Conservation (phyloP, 2,888 invertebrate genomes). For the Thera obeliscata region DNA sequence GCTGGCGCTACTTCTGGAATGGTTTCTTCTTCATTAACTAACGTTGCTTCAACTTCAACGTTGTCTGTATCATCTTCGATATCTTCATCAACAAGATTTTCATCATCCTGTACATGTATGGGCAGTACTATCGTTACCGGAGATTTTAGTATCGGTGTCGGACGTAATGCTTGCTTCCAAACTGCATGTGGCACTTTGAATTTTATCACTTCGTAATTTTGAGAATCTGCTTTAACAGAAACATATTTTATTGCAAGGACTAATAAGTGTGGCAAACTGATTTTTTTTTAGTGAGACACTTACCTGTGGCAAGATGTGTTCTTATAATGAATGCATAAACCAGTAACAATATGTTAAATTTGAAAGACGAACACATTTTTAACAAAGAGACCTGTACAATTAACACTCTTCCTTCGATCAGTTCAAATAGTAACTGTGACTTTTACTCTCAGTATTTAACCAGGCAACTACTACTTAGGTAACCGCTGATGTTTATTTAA, state of each 20-base stretch:
- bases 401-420: constrained; percentile 57
- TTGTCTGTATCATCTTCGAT: constrained; percentile 49
- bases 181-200: constrained; percentile 65
- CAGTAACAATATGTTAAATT: constrained; percentile 46
- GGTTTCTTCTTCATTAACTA: constrained; percentile 40
- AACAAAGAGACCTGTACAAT: constrained; percentile 28
- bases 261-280: not conserved
- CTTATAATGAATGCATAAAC: constrained; percentile 40
- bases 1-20: constrained; percentile 40
- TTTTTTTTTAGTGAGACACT: constrained; percentile 29
- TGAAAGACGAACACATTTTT: constrained; percentile 45
- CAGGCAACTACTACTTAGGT: constrained; percentile 44
- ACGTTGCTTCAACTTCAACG: constrained; percentile 41
- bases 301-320: constrained; percentile 50
- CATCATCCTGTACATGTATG: constrained; percentile 69
- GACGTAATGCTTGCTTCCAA: constrained; percentile 69
- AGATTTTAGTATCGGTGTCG: constrained; percentile 72
- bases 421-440: constrained; percentile 66
- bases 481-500: constrained; percentile 69
- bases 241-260: not conserved
- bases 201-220: constrained; percentile 64
- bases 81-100: constrained; percentile 49
- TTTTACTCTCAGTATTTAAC: constrained; percentile 75
- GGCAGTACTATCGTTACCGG: constrained; percentile 71
- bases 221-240: constrained; percentile 48